These are phyloP conservation scores for Bubo scandiacus DNA, from an alignment of 2,113 vertebrate genomes.

Conservation along the genomic window DNA sequence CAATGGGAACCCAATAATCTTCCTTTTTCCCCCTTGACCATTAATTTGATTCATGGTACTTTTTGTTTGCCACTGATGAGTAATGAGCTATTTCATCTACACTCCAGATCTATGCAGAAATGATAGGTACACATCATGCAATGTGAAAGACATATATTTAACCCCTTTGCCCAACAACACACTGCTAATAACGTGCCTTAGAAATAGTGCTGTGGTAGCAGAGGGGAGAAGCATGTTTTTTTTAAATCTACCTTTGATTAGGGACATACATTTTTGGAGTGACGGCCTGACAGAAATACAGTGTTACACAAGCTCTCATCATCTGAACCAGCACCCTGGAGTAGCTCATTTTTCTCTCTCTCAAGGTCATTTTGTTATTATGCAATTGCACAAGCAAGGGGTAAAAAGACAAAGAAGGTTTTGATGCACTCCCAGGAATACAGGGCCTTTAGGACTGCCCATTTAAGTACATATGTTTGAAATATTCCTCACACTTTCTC, in stretches of 20 bases:
- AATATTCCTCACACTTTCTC: neutral
- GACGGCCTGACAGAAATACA: neutral
- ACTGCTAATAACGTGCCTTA: neutral
- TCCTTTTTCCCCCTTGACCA: neutral
- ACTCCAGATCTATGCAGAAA: neutral
- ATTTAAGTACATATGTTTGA: neutral
- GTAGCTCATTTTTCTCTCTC: neutral
- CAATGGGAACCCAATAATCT: neutral
- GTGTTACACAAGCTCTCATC: constrained; percentile 35
- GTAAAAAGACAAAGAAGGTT: neutral
- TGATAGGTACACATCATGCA: neutral
- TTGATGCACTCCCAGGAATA: neutral
- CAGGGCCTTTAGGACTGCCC: neutral
- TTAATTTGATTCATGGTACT: constrained; percentile 41
- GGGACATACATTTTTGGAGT: constrained; percentile 1
- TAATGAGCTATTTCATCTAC: constrained; percentile 1
- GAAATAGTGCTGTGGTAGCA: neutral
- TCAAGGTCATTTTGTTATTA: constrained; percentile 34
- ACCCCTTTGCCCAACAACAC: neutral
- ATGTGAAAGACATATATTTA: neutral
- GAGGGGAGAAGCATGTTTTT: neutral
- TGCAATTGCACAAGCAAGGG: neutral
- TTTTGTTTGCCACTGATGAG: constrained; percentile 17
- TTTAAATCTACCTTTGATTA: neutral
- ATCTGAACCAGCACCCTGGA: neutral